Base-by-base conservation (phyloP, 2,797 vertebrate species). In the Onychomys torridus region DNA sequence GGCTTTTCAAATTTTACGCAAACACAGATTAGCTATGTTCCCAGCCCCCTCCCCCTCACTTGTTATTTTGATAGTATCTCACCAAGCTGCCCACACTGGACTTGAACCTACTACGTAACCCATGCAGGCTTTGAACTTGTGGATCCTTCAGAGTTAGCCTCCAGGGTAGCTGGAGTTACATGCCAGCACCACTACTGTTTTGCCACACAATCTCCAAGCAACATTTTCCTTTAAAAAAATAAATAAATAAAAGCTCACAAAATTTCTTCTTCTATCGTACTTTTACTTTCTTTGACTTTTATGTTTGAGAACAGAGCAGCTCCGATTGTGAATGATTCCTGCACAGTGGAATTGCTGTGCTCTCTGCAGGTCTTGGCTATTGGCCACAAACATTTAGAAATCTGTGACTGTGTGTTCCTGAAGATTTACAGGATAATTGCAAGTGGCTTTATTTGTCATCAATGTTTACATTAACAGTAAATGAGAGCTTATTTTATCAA, bases 211-310 rank as follows among this genome's bases (percentile, higher is more conserved):
- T 73, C 37, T 81, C 57, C 65, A 90, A 89, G 55, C 7, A 95
- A 43, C 0, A 4, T 75, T 90, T 84, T 84, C 34, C 73, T 78
- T 78, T 37, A 23, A 77, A 90, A 34, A 23, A 79, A 85, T 21
- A 27, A 82, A 17, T 49, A 84, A 79, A 85, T 21, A 27, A 82
- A 17, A 57, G 81, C 19, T 73, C 67, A 57, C 57, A 81, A 21
- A 87, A 23, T 19, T 63, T 92, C 21, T 73, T 43, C 25, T 77
- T 71, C 12, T 29, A 12, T 9, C 7, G 1, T 46, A 25, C 59
- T 73, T 92, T 92, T 92, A n/a, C n/a, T 69, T 83, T 95, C 63
- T 27, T 87, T 82, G 77, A 88, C n/a, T 78, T 77, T 93, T 69
- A 71, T 86, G 34, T 21, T 93, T 90, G 5, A 65, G 82, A 93